A percentile compares a stretch with the other conserved stretches of the same genome.
These are phyloP conservation scores for Megamerina dolium DNA, from an alignment of 2,888 invertebrate species.

Conservation along the genomic window DNA sequence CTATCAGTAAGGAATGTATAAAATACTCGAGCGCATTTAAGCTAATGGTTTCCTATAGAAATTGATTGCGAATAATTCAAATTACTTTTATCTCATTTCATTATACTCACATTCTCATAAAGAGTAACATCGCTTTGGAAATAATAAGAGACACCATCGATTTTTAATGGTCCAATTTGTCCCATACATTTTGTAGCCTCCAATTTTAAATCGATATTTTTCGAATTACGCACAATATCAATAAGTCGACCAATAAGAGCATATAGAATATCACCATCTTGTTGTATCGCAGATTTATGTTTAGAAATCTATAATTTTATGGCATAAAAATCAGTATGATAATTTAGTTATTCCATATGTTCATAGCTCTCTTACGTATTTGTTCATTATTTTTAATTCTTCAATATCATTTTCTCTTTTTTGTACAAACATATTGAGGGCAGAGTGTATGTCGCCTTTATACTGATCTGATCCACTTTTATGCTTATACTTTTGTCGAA, in stretches of 20 bases:
- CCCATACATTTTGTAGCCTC: constrained; percentile 67
- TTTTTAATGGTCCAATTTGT: constrained; percentile 36
- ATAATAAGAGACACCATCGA: constrained; percentile 34
- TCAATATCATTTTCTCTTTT: too few relatives aligned
- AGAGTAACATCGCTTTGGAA: constrained; percentile 34
- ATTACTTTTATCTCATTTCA: constrained; percentile 21
- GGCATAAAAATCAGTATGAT: too few relatives aligned
- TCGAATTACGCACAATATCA: constrained; percentile 29
- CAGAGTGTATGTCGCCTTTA: too few relatives aligned
- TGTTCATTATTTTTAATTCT: too few relatives aligned
- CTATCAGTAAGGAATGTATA: constrained; percentile 22
- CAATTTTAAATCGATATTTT: constrained; percentile 40
- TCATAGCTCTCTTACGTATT: too few relatives aligned
- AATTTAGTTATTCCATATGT: too few relatives aligned
- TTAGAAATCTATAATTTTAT: constrained; percentile 33
- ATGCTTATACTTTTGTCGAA: too few relatives aligned
- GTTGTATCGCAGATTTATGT: constrained; percentile 28
- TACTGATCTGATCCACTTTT: too few relatives aligned
- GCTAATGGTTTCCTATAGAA: too few relatives aligned
- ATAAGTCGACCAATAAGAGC: constrained; percentile 33
- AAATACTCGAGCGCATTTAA: constrained; percentile 29
- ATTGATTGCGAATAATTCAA: not conserved
- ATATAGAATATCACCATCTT: constrained; percentile 26
- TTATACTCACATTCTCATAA: constrained; percentile 26
- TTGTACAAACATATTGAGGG: too few relatives aligned